These are phyloP conservation scores for Phaedon cochleariae DNA, from an alignment of 2,888 invertebrate species.

Conservation along the genomic window DNA sequence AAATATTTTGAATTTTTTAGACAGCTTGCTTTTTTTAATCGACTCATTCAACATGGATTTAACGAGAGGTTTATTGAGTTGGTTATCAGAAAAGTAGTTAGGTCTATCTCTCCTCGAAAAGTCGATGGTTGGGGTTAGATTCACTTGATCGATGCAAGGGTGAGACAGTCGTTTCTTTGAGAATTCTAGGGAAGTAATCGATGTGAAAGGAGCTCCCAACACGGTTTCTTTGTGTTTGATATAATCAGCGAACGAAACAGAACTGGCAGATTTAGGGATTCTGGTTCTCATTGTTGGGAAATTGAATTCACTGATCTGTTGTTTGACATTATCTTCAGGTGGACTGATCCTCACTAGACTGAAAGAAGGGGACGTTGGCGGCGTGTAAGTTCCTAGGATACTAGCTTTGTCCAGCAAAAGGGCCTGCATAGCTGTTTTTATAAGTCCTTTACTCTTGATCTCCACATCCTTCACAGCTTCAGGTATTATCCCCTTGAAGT, in stretches of 20 bases:
- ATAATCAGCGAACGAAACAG: slow-evolving; percentile 54
- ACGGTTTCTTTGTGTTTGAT: slow-evolving; percentile 62
- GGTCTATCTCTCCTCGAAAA: slow-evolving; percentile 22
- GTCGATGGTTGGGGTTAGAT: slow-evolving; percentile 6
- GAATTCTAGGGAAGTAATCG: slow-evolving; percentile 48
- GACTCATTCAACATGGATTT: slow-evolving; percentile 35
- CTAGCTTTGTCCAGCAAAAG: slow-evolving; percentile 57
- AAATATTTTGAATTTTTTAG: slow-evolving; percentile 44
- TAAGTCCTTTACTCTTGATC: slow-evolving; percentile 47
- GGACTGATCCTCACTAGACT: slow-evolving; percentile 50
- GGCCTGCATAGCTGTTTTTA: slow-evolving; percentile 58
- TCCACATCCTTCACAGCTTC: slow-evolving; percentile 44
- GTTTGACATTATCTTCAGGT: slow-evolving; percentile 9
- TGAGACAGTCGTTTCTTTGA: slow-evolving; percentile 40
- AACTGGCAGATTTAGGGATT: slow-evolving; percentile 42
- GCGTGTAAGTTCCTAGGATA: slow-evolving; percentile 52
- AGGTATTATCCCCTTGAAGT: slow-evolving; percentile 40
- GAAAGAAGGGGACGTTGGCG: slow-evolving; percentile 49
- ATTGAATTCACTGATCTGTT: background rate
- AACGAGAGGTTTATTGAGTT: slow-evolving; percentile 43
- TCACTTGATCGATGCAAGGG: slow-evolving; percentile 33
- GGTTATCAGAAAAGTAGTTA: slow-evolving; percentile 47
- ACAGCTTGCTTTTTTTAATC: slow-evolving; percentile 35
- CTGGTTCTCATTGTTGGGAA: slow-evolving; percentile 18
- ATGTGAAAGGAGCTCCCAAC: slow-evolving; percentile 66